Evolutionary conservation across 2,113 vertebrate genomes (phyloP), one percentile per base, ranked within the genome.

Genomic region (Eidolon helvum): DNA sequence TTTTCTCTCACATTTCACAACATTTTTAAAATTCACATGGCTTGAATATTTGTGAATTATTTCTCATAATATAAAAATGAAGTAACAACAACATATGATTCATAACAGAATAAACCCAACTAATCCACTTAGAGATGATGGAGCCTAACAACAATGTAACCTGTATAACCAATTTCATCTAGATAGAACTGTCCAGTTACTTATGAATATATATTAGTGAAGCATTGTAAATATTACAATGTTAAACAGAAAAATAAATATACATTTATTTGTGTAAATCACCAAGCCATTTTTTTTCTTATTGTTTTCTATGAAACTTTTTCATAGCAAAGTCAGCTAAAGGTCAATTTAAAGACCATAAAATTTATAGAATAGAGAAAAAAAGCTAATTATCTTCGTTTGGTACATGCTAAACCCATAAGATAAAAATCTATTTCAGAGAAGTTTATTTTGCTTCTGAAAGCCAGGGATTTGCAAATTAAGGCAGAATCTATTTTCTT

Each of bases 181-280:
- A 79, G 69, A 90, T 97, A 91, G 80, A 87, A 96, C 79, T 93
- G 94, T 90, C 83, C 85, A 98, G 98, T 98, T 98, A 98, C 96
- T 98, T 98, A 95, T 50, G 21, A 94, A 98, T 97, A 97, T 97
- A 91, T 94, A 97, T 97, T 95, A 98, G 94, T 40, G 75, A 95
- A 98, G 84, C 0, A 5, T 0, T 94, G 91, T 97, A 98, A 98
- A 98, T 86, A 94, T 90, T 72, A 87, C 74, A 91, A 26, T 93
- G 71, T 91, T 96, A 93, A 97, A 95, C 18, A 96, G 38, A 91
- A 66, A 59, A 94, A 91, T 97, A 97, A 98, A 96, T 66, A 88
- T 48, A 53, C 35, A 79, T 48, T 38, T 59, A 90, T 78, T 91
- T 96, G 92, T 94, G 71, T 75, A 97, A 98, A 97, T 96, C 68